These are phyloP conservation scores for Acleris emargana DNA, from an alignment of 2,888 invertebrate genomes.

Conservation along the genomic window DNA sequence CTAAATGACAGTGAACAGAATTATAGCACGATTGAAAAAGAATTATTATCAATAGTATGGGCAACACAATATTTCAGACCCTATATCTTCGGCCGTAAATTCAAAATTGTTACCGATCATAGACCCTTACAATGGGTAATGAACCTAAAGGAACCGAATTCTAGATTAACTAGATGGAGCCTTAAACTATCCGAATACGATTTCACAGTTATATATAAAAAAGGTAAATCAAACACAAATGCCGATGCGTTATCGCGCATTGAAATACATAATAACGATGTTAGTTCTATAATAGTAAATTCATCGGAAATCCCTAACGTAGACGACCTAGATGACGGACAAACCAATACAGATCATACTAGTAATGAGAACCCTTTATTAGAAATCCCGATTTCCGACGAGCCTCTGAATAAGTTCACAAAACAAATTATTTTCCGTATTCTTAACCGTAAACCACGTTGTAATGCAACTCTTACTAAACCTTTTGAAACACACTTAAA, in stretches of 20 bases:
- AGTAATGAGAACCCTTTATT: too few species aligned
- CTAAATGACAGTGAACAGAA: not conserved
- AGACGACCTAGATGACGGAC: too few species aligned
- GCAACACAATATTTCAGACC: not conserved
- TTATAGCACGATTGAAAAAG: not conserved
- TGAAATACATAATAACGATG: conserved; percentile 28
- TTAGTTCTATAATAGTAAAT: too few species aligned
- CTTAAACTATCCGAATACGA: conserved; percentile 43
- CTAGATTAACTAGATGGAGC: conserved; percentile 50
- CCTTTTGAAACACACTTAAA: not conserved
- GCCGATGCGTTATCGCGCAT: conserved; percentile 44
- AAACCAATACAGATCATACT: too few species aligned
- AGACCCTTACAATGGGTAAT: conserved; percentile 50
- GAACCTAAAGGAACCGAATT: conserved; percentile 31
- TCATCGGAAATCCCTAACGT: too few species aligned
- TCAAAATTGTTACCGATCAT: conserved; percentile 54
- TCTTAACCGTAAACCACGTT: not conserved
- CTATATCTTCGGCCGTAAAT: too few species aligned
- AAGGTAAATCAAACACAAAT: conserved; percentile 30
- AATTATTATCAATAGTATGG: not conserved
- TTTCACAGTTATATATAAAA: conserved; percentile 38
- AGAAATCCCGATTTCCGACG: too few species aligned
- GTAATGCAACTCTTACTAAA: not conserved
- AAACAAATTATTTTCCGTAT: not conserved
- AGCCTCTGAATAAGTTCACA: too few species aligned